A percentile compares a stretch with the other conserved stretches of the same genome.
phyloP scores from a whole-genome alignment of 30 jellyfish, hydroid and myxozoan species.

The Sanderia malayensis region DNA sequence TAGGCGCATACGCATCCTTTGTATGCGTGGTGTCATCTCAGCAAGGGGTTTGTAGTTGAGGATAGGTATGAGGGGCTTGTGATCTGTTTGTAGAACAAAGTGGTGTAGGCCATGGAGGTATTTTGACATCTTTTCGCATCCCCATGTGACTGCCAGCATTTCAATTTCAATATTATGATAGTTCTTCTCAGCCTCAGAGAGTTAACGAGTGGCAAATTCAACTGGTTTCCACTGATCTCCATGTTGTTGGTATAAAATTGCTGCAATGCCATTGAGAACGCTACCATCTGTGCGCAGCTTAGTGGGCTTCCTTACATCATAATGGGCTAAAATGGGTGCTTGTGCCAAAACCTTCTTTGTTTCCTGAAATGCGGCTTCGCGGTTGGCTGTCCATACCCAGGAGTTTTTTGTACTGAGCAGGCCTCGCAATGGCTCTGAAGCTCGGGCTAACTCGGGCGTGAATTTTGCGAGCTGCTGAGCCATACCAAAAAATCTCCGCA shows the following conservation, averaged over 20 bases:
- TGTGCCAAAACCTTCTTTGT: conserved; percentile 12
- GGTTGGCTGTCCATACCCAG: conserved; percentile 31
- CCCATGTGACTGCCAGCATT: conserved; percentile 51
- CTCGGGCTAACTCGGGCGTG: conserved; percentile 27
- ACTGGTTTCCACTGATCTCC: conserved; percentile 39
- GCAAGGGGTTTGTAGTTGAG: conserved; percentile 18
- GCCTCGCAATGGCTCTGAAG: conserved; percentile 39
- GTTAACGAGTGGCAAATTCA: conserved; percentile 18
- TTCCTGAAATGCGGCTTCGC: conserved; percentile 26
- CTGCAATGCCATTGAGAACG: conserved; percentile 28
- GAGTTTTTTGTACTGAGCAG: conserved; percentile 18
- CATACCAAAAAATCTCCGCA: conserved; percentile 36
- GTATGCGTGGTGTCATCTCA: too few species aligned
- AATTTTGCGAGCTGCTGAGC: conserved; percentile 46
- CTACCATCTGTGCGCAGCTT: conserved; percentile 54
- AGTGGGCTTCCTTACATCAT: conserved; percentile 8
- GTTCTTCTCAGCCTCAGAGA: conserved; percentile 38
- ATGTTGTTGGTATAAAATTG: conserved; percentile 19
- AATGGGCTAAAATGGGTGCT: conserved; percentile 31
- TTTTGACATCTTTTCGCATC: conserved; percentile 27
- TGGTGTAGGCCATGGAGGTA: conserved; percentile 32
- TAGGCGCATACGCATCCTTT: too few species aligned
- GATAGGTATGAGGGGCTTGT: conserved; percentile 35
- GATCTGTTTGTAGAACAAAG: conserved; percentile 19
- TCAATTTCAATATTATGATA: too few species aligned